Conservation (phyloP, 92 coral and sea anemone species). For the Porites lobata region DNA sequence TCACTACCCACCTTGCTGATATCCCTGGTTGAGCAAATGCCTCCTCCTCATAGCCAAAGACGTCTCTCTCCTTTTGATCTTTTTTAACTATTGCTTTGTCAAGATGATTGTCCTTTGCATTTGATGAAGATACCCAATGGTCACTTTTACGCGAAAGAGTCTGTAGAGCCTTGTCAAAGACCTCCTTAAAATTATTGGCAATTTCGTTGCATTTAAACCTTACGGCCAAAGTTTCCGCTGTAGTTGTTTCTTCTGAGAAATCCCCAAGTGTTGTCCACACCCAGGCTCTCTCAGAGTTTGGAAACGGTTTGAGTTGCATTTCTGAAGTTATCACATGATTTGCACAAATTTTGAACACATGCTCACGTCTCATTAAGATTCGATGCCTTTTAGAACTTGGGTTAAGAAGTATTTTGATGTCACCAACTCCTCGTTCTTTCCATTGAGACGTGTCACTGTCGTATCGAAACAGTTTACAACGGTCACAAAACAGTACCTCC, state of each 20-base stretch:
- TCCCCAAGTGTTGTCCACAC: constrained; percentile 93
- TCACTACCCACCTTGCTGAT: constrained; percentile 6
- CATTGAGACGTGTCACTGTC: constrained; percentile 83
- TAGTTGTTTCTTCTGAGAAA: constrained; percentile 85
- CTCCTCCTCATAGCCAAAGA: constrained; percentile 32
- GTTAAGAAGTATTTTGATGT: constrained; percentile 81
- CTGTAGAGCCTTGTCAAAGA: constrained; percentile 67
- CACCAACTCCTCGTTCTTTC: constrained; percentile 99
- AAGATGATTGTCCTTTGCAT: neutral
- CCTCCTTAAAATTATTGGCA: constrained; percentile 77
- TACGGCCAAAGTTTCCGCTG: constrained; percentile 87
- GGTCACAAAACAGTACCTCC: constrained; percentile 75
- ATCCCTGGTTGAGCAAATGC: neutral
- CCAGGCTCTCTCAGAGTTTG: constrained; percentile 89
- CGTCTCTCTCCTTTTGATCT: constrained; percentile 42
- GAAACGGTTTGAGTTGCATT: constrained; percentile 85
- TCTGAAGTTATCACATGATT: constrained; percentile 88
- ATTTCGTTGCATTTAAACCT: constrained; percentile 80
- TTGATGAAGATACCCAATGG: neutral
- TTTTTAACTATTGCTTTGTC: neutral
- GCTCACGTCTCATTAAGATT: constrained; percentile 94
- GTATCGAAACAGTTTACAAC: constrained; percentile 91
- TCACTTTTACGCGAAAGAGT: neutral
- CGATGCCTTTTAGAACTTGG: constrained; percentile 73
- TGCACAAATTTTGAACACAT: constrained; percentile 92